A percentile compares a stretch with the other conserved stretches of the same genome.
Evolutionary conservation across 2,888 invertebrate species (phyloP).

Genomic region (Mythimna ferrago): DNA sequence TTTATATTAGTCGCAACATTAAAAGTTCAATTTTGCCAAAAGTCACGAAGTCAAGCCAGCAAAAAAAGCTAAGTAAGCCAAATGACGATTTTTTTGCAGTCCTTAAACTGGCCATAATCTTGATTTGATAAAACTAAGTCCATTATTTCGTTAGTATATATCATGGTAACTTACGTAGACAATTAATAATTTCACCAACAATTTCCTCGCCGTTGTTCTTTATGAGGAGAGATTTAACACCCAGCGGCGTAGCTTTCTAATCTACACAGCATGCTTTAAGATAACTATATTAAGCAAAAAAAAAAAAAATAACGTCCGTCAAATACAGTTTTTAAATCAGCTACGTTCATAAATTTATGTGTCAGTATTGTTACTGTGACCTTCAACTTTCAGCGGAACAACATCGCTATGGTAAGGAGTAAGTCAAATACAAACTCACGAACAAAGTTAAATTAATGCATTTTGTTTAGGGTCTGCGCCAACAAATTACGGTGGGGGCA

Average conservation of each 20-base stretch:
- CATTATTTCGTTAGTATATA: too few relatives aligned
- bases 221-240: slow-evolving; percentile 30
- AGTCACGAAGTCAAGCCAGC: too few relatives aligned
- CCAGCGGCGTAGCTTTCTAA: slow-evolving; percentile 23
- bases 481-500: slow-evolving; percentile 50
- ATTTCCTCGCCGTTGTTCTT: neutral
- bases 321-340: slow-evolving; percentile 8
- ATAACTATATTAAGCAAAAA: slow-evolving; percentile 31
- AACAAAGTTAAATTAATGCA: slow-evolving; percentile 62
- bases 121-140: too few relatives aligned
- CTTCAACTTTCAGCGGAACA: slow-evolving; percentile 26
- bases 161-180: too few relatives aligned
- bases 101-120: too few relatives aligned
- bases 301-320: neutral
- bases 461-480: slow-evolving; percentile 49
- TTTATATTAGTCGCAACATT: too few relatives aligned
- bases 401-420: slow-evolving; percentile 41
- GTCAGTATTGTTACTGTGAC: slow-evolving; percentile 27
- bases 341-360: slow-evolving; percentile 14
- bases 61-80: too few relatives aligned
- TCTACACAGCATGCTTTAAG: slow-evolving; percentile 28
- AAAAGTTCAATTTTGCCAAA: too few relatives aligned
- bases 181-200: too few relatives aligned
- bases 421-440: slow-evolving; percentile 58
- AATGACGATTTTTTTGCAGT: too few relatives aligned